A percentile compares a stretch with the other conserved stretches of the same genome.
Conservation (phyloP, 2,113 vertebrate species). For the Semnornis frantzii region DNA sequence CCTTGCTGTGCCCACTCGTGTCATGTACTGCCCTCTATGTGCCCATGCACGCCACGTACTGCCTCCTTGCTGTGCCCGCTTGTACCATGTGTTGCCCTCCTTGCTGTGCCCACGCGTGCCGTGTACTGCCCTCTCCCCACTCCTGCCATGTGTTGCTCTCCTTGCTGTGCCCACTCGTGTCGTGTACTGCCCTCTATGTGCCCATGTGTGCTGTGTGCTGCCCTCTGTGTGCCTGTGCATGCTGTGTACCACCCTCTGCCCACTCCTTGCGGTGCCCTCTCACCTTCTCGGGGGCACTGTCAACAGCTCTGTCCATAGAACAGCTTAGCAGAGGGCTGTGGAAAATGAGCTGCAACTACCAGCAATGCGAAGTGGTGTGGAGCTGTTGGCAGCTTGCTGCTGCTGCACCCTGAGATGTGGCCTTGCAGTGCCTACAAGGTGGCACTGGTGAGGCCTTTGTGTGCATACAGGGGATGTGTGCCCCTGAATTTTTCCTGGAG, state of each 20-base stretch:
- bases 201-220: no score
- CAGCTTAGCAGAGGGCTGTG: background rate
- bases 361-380: background rate
- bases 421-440: background rate
- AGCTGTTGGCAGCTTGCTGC: background rate
- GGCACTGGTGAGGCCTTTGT: background rate
- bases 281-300: background rate
- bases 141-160: no score
- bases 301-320: background rate
- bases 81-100: no score
- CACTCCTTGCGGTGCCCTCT: conserved; percentile 26
- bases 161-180: no score
- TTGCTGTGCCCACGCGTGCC: no score
- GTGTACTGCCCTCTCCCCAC: no score
- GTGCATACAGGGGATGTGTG: background rate
- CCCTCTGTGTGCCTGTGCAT: no score
- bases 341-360: background rate
- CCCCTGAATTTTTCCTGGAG: background rate
- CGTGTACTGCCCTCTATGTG: no score
- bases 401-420: background rate
- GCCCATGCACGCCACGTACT: no score
- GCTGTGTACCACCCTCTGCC: no score
- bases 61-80: no score
- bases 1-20: conserved; percentile 30
- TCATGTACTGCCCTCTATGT: no score